A percentile compares a stretch with the other conserved stretches of the same genome.
These are phyloP conservation scores for Spicauda simplicius DNA, from an alignment of 2,888 invertebrate species.

Conservation along the genomic window DNA sequence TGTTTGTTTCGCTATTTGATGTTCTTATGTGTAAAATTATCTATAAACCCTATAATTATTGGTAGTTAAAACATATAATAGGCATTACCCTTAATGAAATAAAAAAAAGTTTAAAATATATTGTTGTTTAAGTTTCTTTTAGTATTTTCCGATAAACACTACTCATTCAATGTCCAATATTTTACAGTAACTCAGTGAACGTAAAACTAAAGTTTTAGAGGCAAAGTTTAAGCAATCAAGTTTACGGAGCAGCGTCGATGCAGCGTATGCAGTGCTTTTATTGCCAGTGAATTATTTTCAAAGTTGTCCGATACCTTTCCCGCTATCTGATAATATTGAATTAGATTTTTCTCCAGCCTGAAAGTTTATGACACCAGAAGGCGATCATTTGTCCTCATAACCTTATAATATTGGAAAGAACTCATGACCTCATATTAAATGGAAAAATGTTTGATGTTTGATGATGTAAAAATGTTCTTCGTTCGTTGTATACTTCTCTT, in stretches of 20 bases:
- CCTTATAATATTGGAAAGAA: not conserved
- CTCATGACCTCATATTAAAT: not conserved
- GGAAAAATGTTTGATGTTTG: not conserved
- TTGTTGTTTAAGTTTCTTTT: too few species aligned
- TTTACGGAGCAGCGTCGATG: constrained; percentile 17
- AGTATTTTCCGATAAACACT: too few species aligned
- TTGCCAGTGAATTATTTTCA: constrained; percentile 22
- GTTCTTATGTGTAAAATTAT: too few species aligned
- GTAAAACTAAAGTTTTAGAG: not conserved
- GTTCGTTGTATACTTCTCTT: not conserved
- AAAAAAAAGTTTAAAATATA: too few species aligned
- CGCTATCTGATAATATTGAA: constrained; percentile 28
- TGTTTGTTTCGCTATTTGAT: too few species aligned
- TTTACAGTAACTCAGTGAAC: not conserved
- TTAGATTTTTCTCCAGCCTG: constrained; percentile 13
- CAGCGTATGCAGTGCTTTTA: constrained; percentile 20
- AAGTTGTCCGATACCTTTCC: constrained; percentile 9
- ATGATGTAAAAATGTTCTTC: not conserved
- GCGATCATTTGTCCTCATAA: constrained; percentile 13
- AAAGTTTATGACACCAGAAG: constrained; percentile 15
- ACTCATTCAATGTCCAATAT: too few species aligned
- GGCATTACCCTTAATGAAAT: too few species aligned
- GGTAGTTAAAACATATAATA: too few species aligned
- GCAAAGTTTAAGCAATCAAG: constrained; percentile 10
- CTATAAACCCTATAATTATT: too few species aligned